Evolutionary conservation across 2,113 vertebrate genomes (phyloP).

Genomic region (Mobula birostris): DNA sequence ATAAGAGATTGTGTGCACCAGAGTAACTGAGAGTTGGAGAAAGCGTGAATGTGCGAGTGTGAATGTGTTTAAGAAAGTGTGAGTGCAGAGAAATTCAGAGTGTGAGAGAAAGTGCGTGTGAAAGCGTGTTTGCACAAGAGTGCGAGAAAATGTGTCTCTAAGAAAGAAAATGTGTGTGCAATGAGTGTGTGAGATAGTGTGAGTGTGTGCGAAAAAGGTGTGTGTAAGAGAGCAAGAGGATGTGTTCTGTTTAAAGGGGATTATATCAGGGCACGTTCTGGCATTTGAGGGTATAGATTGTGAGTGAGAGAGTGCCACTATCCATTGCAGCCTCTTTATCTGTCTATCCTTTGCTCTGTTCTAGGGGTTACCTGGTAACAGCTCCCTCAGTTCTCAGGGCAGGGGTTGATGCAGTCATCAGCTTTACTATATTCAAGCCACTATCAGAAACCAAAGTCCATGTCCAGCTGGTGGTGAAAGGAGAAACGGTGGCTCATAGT

Average conservation of each 20-base stretch:
- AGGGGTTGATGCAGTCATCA: constrained; percentile 75
- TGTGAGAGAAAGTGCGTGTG: background rate
- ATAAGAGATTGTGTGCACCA: background rate
- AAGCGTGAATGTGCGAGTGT: background rate
- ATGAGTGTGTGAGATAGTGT: too few species aligned
- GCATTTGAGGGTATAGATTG: background rate
- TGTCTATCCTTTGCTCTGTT: background rate
- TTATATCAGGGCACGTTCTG: background rate
- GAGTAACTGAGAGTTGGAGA: background rate
- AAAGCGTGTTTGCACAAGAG: too few species aligned
- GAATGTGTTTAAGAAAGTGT: too few species aligned
- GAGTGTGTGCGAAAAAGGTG: background rate
- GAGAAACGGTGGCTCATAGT: constrained; percentile 65
- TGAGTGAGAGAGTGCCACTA: background rate
- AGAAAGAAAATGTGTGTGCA: background rate
- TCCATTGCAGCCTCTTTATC: too few species aligned
- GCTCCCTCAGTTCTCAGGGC: constrained; percentile 79
- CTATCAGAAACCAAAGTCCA: constrained; percentile 70
- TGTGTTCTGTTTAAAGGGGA: background rate
- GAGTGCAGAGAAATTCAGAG: too few species aligned
- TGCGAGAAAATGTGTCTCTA: too few species aligned
- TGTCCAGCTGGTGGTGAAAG: constrained; percentile 75
- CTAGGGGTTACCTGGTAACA: constrained; percentile 77
- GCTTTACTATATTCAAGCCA: constrained; percentile 79
- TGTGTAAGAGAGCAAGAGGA: background rate